Base-by-base conservation (phyloP, 2,113 vertebrate species). In the Lophotis ruficrista region DNA sequence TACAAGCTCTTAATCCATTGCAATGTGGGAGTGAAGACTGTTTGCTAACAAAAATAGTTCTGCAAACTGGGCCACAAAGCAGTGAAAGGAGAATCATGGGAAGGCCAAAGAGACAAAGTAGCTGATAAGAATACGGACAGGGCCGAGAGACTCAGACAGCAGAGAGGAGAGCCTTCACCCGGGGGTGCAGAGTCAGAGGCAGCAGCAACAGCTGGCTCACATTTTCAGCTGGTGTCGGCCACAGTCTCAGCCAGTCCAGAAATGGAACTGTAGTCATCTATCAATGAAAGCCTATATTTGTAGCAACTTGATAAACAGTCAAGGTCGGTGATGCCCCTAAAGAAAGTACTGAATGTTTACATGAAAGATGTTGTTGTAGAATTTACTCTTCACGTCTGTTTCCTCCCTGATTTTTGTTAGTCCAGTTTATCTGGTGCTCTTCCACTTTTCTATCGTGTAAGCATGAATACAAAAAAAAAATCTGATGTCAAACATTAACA, bases 1-100 rank as follows among this genome's bases (percentile, higher is more conserved):
- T 90, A 81, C 77, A n/a, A 38, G 76, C 71, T 73, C 91, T 77
- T 95, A 90, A 96, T 95, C 96, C 93, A 68, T 5, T 35, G 72
- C 65, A 3, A 20, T 4, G 82, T 68, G 87, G 90, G 93, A 88
- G 95, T 69, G 93, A 77, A 87, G 45, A 24, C n/a, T 31, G 77
- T 28, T 94, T 69, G 88, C 83, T 80, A 62, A 68, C 88, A 66
- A 33, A 96, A 94, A 88, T 43, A 88, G 71, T 21, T 43, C 88
- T 84, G 76, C 65, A 66, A 96, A 92, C 60, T 83, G 90, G 85
- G 93, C 79, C 92, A 90, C 48, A 45, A 11, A 41, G 71, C 41
- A 33, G 33, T 19, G 57, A 8, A 33, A 70, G 80, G 73, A 82
- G 85, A 65, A 66, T 61, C 78, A 62, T 5, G 61, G 75, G 62